phyloP scores from a whole-genome alignment of 2,888 invertebrate species.

The Acronicta alni region DNA sequence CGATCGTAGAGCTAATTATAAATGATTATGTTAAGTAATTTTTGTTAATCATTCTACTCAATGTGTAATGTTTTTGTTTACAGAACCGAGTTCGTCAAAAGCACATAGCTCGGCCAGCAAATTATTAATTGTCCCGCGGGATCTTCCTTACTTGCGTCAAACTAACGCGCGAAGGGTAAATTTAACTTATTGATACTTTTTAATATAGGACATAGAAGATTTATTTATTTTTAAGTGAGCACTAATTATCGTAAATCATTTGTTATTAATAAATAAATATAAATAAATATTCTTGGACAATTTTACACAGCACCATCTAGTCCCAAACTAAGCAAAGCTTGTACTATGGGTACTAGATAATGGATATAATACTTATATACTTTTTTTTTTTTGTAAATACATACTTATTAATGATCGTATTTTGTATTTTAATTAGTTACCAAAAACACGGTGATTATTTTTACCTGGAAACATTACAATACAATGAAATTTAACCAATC shows the following conservation, averaged over 20 bases:
- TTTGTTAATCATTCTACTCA: slow-evolving; percentile 16
- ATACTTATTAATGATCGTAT: too few relatives aligned
- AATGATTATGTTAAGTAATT: slow-evolving; percentile 6
- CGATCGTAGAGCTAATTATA: slow-evolving; percentile 18
- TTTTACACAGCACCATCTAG: too few relatives aligned
- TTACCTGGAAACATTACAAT: slow-evolving; percentile 20
- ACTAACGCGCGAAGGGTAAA: slow-evolving; percentile 87
- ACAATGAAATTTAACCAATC: slow-evolving; percentile 35
- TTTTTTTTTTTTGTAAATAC: too few relatives aligned
- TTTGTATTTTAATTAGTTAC: slow-evolving; percentile 14
- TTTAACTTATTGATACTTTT: slow-evolving; percentile 37
- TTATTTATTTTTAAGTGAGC: background rate
- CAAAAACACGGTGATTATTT: slow-evolving; percentile 27
- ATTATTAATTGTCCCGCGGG: slow-evolving; percentile 84
- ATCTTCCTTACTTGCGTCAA: slow-evolving; percentile 86
- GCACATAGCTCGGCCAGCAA: slow-evolving; percentile 78
- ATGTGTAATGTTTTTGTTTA: slow-evolving; percentile 49
- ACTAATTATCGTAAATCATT: slow-evolving; percentile 7
- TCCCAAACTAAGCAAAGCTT: too few relatives aligned
- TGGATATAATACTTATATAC: too few relatives aligned
- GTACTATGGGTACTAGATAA: too few relatives aligned
- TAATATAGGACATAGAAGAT: too few relatives aligned
- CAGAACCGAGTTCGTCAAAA: slow-evolving; percentile 84
- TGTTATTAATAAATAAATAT: slow-evolving; percentile 9
- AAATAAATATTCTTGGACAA: too few relatives aligned